These are phyloP conservation scores for Ditylenchus dipsaci DNA, from an alignment of 1,140 invertebrate species.

Conservation along the genomic window DNA sequence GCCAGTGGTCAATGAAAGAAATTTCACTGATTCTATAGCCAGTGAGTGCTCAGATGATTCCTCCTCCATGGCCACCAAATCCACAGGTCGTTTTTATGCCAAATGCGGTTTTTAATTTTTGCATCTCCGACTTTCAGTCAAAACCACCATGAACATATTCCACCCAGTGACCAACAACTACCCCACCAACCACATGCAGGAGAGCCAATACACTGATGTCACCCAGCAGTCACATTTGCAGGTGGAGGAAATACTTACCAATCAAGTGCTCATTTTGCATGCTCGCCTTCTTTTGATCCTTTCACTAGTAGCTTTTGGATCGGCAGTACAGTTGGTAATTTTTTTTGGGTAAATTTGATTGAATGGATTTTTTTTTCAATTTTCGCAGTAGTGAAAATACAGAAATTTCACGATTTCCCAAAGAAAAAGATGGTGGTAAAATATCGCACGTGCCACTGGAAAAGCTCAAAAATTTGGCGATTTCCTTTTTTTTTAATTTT, in stretches of 20 bases:
- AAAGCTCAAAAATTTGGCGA: too few relatives aligned
- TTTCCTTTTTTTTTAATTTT: too few relatives aligned
- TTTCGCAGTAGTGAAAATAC: too few relatives aligned
- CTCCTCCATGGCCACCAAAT: neutral
- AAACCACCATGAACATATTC: constrained; percentile 46
- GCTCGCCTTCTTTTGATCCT: constrained; percentile 39
- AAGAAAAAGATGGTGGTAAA: too few relatives aligned
- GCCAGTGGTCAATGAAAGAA: constrained; percentile 6
- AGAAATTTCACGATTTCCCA: too few relatives aligned
- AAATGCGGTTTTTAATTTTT: neutral
- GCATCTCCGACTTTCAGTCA: constrained; percentile 14
- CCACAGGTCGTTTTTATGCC: neutral
- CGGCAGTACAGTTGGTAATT: constrained; percentile 43
- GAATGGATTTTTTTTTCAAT: too few relatives aligned
- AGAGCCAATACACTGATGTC: neutral
- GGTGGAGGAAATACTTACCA: constrained; percentile 51
- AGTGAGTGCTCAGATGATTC: constrained; percentile 29
- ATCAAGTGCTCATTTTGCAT: constrained; percentile 36
- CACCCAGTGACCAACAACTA: constrained; percentile 37
- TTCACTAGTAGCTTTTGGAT: constrained; percentile 34
- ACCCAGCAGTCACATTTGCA: constrained; percentile 18
- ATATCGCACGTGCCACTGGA: too few relatives aligned
- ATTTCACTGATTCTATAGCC: constrained; percentile 41
- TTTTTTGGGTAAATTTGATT: neutral
- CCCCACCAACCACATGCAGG: constrained; percentile 39